phyloP scores from a whole-genome alignment of 2,113 vertebrate species.

The Prinia subflava region DNA sequence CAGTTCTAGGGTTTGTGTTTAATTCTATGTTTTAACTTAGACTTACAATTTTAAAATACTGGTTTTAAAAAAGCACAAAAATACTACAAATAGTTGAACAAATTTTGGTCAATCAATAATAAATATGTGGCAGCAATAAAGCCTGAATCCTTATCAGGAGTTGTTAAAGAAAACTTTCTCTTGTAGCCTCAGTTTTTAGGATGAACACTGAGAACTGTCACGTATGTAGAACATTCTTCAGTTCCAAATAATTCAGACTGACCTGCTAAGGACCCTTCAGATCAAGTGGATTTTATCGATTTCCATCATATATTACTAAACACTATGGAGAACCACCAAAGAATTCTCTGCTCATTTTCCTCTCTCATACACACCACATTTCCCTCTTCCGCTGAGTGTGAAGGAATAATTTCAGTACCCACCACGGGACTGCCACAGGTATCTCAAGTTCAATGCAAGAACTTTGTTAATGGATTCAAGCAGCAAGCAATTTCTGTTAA shows the following conservation, averaged over 20 bases:
- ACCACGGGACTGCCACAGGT: neutral
- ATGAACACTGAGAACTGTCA: neutral
- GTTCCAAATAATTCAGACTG: neutral
- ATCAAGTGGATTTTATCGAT: neutral
- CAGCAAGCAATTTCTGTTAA: constrained; percentile 34
- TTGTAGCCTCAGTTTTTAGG: neutral
- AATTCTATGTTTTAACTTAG: neutral
- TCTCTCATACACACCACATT: neutral
- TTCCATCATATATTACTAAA: neutral
- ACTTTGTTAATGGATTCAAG: neutral
- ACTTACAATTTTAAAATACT: neutral
- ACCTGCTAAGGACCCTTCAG: neutral
- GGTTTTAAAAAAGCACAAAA: neutral
- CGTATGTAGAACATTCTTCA: neutral
- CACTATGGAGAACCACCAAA: neutral
- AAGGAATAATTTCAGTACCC: neutral
- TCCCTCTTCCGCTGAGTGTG: neutral
- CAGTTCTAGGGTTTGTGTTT: neutral
- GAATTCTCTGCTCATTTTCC: neutral
- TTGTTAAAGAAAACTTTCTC: neutral
- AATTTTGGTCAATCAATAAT: neutral
- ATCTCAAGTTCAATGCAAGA: neutral
- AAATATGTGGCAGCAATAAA: neutral
- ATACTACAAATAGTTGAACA: neutral
- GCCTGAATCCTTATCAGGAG: neutral